Percentiles rank a stretch among this genome's conserved stretches.
phyloP scores from a whole-genome alignment of 2,797 vertebrate genomes.

The Centropyge bicolor region DNA sequence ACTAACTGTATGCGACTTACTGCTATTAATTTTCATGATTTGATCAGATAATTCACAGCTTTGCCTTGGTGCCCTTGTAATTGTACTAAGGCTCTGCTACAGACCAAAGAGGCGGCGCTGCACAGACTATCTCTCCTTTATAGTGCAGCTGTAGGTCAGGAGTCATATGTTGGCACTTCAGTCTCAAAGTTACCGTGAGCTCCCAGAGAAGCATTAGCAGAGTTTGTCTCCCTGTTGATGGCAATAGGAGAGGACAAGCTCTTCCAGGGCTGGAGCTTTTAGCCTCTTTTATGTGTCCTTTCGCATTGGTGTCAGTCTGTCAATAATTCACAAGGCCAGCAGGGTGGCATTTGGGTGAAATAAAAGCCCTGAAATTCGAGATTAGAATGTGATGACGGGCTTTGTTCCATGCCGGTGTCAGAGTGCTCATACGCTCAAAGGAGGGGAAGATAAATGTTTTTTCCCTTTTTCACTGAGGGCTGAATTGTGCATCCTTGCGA shows the following conservation, averaged over 20 bases:
- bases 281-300: constrained; percentile 86
- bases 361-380: constrained; percentile 84
- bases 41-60: constrained; percentile 64
- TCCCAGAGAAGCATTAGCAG: constrained; percentile 70
- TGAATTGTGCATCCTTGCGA: constrained; percentile 70
- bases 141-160: constrained; percentile 63
- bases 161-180: constrained; percentile 62
- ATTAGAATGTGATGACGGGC: constrained; percentile 83
- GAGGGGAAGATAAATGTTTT: constrained; percentile 77
- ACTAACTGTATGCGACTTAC: constrained; percentile 44
- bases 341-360: constrained; percentile 84
- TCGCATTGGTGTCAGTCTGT: constrained; percentile 85
- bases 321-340: constrained; percentile 87
- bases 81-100: constrained; percentile 29
- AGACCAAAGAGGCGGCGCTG: constrained; percentile 67
- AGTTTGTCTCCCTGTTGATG: constrained; percentile 72
- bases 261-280: constrained; percentile 80
- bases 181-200: constrained; percentile 63
- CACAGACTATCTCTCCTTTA: constrained; percentile 40
- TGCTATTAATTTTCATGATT: constrained; percentile 60
- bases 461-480: constrained; percentile 73
- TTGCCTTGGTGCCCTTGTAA: constrained; percentile 50
- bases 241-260: constrained; percentile 81
- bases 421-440: constrained; percentile 76
- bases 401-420: constrained; percentile 80